These are phyloP conservation scores for Scaptomyza caliginosa DNA, from an alignment of 2,888 invertebrate species.

Conservation along the genomic window DNA sequence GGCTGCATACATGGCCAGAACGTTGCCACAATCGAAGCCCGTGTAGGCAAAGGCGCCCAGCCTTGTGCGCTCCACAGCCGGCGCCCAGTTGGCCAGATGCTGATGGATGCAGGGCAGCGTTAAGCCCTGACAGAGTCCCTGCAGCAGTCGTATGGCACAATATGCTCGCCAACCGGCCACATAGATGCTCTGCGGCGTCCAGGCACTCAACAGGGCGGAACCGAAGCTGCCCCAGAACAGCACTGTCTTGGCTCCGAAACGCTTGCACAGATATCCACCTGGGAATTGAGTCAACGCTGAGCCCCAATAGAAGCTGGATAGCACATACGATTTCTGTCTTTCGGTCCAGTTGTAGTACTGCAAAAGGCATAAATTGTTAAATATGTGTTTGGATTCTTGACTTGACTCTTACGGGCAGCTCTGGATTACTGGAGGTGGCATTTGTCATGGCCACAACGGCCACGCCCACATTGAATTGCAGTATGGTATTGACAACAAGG, in stretches of 20 bases:
- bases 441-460: constrained; percentile 91
- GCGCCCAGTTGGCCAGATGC: constrained; percentile 89
- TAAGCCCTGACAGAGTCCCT: constrained; percentile 89
- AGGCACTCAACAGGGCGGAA: constrained; percentile 87
- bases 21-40: constrained; percentile 89
- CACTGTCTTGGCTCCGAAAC: constrained; percentile 88
- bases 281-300: constrained; percentile 87
- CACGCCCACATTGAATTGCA: constrained; percentile 89
- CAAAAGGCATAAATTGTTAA: neutral
- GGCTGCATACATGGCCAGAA: constrained; percentile 87
- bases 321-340: constrained; percentile 85
- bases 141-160: constrained; percentile 86
- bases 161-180: constrained; percentile 87
- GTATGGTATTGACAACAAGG: constrained; percentile 86
- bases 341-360: constrained; percentile 84
- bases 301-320: constrained; percentile 92
- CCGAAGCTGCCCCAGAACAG: constrained; percentile 86
- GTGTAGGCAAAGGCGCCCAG: constrained; percentile 85
- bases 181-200: constrained; percentile 88
- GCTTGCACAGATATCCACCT: constrained; percentile 87
- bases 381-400: neutral
- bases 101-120: constrained; percentile 89
- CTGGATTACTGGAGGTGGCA: constrained; percentile 71
- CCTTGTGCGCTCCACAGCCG: constrained; percentile 86
- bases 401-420: constrained; percentile 79